Evolutionary conservation across 2,113 vertebrate species (phyloP).

Genomic region (Callopanchax toddi): DNA sequence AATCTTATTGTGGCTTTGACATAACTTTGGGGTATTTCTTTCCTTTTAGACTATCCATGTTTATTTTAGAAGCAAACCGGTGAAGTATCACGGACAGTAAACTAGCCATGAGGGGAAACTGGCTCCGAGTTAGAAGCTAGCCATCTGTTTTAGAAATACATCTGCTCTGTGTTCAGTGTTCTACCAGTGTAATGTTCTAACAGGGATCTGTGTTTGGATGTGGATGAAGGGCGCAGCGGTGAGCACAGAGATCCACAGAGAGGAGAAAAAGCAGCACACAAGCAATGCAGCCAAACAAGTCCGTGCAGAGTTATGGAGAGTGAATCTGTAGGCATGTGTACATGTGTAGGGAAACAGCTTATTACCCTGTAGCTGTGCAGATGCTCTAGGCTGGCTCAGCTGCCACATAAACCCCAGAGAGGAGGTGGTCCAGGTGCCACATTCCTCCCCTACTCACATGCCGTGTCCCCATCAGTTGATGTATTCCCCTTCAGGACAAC

Average conservation of each 20-base stretch:
- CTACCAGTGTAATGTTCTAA: slow-evolving; percentile 39
- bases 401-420: slow-evolving; percentile 71
- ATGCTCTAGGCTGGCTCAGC: slow-evolving; percentile 79
- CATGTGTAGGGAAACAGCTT: slow-evolving; percentile 50
- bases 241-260: slow-evolving; percentile 16
- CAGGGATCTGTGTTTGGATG: slow-evolving; percentile 53
- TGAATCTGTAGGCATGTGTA: slow-evolving; percentile 5
- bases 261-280: slow-evolving; percentile 29
- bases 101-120: slow-evolving; percentile 26
- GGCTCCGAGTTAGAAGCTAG: slow-evolving; percentile 36
- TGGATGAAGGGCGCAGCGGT: slow-evolving; percentile 46
- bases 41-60: no score
- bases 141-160: slow-evolving; percentile 60
- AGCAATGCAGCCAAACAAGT: slow-evolving; percentile 50
- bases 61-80: slow-evolving; percentile 6
- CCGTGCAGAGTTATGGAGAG: slow-evolving; percentile 44
- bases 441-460: slow-evolving; percentile 47
- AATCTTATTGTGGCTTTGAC: no score
- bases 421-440: slow-evolving; percentile 70
- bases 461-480: slow-evolving; percentile 44
- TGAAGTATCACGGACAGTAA: slow-evolving; percentile 8
- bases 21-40: no score
- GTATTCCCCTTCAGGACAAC: slow-evolving; percentile 37
- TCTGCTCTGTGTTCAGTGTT: slow-evolving; percentile 54
- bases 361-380: slow-evolving; percentile 78